Evolutionary conservation across 2,113 vertebrate species (phyloP).

Genomic region (Acanthochromis polyacanthus): DNA sequence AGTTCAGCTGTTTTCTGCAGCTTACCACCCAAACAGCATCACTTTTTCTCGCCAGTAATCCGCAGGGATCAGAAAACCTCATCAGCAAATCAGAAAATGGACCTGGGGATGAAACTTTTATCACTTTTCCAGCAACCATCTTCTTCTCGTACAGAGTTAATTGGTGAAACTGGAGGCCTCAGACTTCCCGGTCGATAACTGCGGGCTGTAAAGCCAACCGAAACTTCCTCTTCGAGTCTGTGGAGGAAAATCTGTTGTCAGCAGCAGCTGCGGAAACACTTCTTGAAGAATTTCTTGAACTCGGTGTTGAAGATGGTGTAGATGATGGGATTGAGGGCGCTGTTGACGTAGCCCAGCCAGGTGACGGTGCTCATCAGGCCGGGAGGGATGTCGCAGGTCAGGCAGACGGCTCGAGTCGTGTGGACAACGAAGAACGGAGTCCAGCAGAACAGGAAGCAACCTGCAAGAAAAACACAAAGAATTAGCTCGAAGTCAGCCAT

Average conservation of each 20-base stretch:
- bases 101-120: not conserved
- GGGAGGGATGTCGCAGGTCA: conserved; percentile 85
- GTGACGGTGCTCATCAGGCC: conserved; percentile 93
- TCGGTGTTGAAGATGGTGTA: conserved; percentile 94
- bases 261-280: conserved; percentile 85
- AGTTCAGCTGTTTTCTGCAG: conserved; percentile 1
- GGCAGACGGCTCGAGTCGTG: conserved; percentile 88
- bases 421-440: conserved; percentile 97
- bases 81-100: not conserved
- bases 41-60: conserved; percentile 10
- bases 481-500: no score
- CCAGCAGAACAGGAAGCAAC: conserved; percentile 96
- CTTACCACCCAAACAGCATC: not conserved
- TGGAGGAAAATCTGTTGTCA: conserved; percentile 29
- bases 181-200: not conserved
- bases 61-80: not conserved
- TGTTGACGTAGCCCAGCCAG: conserved; percentile 97
- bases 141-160: not conserved
- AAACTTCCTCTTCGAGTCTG: not conserved
- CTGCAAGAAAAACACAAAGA: conserved; percentile 66
- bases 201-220: not conserved
- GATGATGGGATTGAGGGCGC: conserved; percentile 95
- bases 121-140: not conserved
- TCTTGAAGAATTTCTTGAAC: conserved; percentile 93
- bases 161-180: not conserved